Evolutionary conservation across 2,113 vertebrate species (phyloP).

Genomic region (Seriola aureovittata): DNA sequence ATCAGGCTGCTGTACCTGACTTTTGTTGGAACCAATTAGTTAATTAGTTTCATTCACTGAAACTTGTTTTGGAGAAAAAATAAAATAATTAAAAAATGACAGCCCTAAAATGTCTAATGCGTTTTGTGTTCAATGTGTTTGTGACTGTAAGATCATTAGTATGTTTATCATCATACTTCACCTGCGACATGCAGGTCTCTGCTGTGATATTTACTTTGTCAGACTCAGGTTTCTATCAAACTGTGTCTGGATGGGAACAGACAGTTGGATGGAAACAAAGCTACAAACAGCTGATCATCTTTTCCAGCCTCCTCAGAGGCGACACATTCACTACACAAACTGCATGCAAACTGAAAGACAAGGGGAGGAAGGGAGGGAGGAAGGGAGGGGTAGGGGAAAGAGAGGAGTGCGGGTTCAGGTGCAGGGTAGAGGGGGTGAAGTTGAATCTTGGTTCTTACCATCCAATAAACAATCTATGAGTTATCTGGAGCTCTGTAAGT

Average conservation of each 20-base stretch:
- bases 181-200: no score
- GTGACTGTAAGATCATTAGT: no score
- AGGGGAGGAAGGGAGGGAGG: not conserved
- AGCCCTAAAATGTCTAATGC: no score
- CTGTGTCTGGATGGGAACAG: not conserved
- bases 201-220: no score
- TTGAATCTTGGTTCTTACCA: slow-evolving; percentile 77
- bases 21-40: no score
- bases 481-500: slow-evolving; percentile 46
- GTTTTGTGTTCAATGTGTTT: no score
- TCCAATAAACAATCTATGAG: slow-evolving; percentile 62
- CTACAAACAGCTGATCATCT: not conserved
- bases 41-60: no score
- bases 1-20: no score
- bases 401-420: not conserved
- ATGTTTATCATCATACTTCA: no score
- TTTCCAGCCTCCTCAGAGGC: not conserved
- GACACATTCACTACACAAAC: slow-evolving; percentile 44
- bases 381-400: not conserved
- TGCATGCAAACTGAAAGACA: slow-evolving; percentile 69
- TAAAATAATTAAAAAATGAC: no score
- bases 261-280: slow-evolving; percentile 25
- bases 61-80: no score
- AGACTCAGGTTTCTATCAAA: not conserved
- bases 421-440: slow-evolving; percentile 26